Percentiles rank a stretch among this genome's conserved stretches.
Conservation (phyloP, 2,113 vertebrate genomes). For the Todiramphus saurophagus region DNA sequence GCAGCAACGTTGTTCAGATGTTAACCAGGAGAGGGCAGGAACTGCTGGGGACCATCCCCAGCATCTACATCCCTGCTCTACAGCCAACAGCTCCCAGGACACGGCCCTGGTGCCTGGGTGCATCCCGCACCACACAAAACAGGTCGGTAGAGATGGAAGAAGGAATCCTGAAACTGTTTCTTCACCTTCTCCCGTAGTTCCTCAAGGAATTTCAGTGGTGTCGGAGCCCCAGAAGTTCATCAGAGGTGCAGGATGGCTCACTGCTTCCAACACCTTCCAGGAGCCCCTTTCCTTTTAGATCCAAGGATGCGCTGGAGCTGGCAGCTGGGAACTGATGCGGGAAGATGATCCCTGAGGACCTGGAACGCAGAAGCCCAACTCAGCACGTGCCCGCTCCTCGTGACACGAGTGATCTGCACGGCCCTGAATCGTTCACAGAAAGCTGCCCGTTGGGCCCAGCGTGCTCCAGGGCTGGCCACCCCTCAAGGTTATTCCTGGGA, state of each 20-base stretch:
- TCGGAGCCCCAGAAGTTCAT: accelerated
- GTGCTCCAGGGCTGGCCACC: not conserved
- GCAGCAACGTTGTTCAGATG: accelerated
- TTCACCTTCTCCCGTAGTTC: not conserved
- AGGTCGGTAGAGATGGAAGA: accelerated
- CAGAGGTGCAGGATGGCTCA: accelerated
- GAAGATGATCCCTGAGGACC: no score
- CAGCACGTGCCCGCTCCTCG: accelerated
- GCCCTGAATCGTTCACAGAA: accelerated
- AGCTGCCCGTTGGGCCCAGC: not conserved
- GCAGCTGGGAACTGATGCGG: accelerated
- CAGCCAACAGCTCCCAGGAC: not conserved
- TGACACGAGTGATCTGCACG: accelerated
- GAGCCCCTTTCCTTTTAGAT: not conserved
- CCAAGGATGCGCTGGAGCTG: not conserved
- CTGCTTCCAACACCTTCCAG: not conserved
- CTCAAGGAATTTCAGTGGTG: not conserved
- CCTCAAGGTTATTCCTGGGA: no score
- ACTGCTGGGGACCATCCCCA: accelerated
- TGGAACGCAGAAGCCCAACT: not conserved
- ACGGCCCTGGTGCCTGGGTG: not conserved
- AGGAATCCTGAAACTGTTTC: not conserved
- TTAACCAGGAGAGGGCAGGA: not conserved
- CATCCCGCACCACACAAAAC: not conserved
- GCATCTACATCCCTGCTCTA: no score